Evolutionary conservation across 2,113 vertebrate genomes (phyloP), one percentile per base, ranked within the genome.

Genomic region (Cinclus cinclus): DNA sequence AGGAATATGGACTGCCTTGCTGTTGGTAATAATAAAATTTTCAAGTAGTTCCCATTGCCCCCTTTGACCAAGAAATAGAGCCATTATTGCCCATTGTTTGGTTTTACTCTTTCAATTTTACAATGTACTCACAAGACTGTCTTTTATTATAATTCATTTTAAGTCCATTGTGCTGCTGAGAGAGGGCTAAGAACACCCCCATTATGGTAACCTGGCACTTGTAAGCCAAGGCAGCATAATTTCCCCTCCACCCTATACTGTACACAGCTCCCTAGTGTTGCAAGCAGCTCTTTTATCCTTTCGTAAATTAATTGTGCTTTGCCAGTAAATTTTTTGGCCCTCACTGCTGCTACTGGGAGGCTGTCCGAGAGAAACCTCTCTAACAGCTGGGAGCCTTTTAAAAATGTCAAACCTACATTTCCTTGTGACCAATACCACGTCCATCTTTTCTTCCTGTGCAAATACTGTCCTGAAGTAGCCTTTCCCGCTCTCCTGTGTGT

Each of bases 381-480:
- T 42, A 52, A 82, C 58, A 82, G 84, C 82, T 94, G 87, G 62
- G 79, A 96, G 70, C 41, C 41, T 56, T 64, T 87, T 94, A 12
- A 68, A 75, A 82, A 78, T 84, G 62, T 73, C 74, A 79, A 11
- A 37, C 58, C 46, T 76, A 23, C 17, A 1, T 88, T 83, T 94
- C 42, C 21, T 33, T 62, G 25, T 41, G n/a, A 90, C 70, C 82
- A 62, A 28, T 71, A 53, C 59, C 55, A 44, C 1, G 4, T 85
- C 41, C 42, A 62, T 92, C 75, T 80, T 95, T 86, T 88, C 76
- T 88, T 90, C 39, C 67, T 53, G 18, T 62, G 53, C 58, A 73
- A 62, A 76, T 42, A 12, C 27, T 95, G 95, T 64, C 94, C 94
- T 92, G 46, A 90, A 83, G 82, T 95, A 88, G 92, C 94, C 88